Percentiles rank a stretch among this genome's conserved stretches.
phyloP scores from a whole-genome alignment of 2,797 vertebrate genomes.

The Mus spretus region DNA sequence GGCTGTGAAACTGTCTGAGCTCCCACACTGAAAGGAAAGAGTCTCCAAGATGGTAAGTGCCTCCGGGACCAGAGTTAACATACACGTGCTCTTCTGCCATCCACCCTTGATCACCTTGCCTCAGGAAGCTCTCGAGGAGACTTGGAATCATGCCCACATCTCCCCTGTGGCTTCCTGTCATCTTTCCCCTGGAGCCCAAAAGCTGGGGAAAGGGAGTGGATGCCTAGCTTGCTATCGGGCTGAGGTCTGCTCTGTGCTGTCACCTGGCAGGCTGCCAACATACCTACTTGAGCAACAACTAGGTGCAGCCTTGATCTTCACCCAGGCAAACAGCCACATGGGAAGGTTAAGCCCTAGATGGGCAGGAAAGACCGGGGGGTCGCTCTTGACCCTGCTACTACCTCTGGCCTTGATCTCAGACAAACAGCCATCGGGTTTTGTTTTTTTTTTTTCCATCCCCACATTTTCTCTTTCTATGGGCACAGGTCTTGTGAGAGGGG shows the following conservation, averaged over 20 bases:
- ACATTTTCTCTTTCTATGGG: neutral
- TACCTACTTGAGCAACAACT: conserved; percentile 21
- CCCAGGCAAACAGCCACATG: neutral
- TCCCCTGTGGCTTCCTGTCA: neutral
- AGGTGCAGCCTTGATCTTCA: neutral
- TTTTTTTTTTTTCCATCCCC: neutral
- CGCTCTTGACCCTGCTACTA: neutral
- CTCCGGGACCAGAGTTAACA: neutral
- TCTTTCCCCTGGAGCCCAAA: neutral
- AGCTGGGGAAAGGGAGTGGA: neutral
- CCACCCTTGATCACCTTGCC: neutral
- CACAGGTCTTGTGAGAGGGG: too few relatives aligned
- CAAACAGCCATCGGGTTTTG: neutral
- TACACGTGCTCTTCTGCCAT: neutral
- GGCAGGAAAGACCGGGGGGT: conserved; percentile 3
- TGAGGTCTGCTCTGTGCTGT: neutral
- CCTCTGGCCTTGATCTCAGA: neutral
- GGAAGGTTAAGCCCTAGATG: neutral
- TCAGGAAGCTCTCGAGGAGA: neutral
- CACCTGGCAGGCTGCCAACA: neutral
- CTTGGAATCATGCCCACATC: neutral
- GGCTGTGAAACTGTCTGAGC: neutral
- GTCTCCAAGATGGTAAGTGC: neutral
- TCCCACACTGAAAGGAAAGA: neutral
- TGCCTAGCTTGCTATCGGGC: neutral